A percentile compares a stretch with the other conserved stretches of the same genome.
Conservation (phyloP, 2,113 vertebrate species). For the Gulo gulo region DNA sequence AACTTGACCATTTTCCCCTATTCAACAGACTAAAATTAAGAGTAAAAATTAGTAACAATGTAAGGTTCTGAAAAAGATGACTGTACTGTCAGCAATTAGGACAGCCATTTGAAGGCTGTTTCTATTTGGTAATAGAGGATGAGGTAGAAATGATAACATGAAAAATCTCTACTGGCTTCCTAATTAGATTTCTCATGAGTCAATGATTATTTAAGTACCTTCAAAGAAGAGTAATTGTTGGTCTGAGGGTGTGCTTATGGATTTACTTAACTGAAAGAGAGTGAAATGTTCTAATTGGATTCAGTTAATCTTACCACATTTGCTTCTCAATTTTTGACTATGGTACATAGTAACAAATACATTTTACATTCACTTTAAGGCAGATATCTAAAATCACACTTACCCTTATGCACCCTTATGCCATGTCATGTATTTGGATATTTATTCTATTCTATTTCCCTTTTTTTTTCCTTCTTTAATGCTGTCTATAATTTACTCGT, state of each 20-base stretch:
- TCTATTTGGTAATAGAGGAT: neutral
- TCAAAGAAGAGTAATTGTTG: constrained; percentile 20
- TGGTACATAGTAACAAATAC: neutral
- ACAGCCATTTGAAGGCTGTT: neutral
- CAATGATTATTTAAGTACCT: constrained; percentile 16
- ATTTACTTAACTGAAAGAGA: constrained; percentile 17
- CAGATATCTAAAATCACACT: neutral
- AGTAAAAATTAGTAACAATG: constrained; percentile 25
- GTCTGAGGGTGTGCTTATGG: constrained; percentile 1
- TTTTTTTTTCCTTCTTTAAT: neutral
- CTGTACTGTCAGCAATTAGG: neutral
- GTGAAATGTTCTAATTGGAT: neutral
- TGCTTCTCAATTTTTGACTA: neutral
- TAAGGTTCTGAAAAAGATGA: neutral
- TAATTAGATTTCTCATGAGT: constrained; percentile 25
- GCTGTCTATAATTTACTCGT: neutral
- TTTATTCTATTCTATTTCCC: neutral
- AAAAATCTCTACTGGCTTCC: neutral
- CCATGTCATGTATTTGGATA: neutral
- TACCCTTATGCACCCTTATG: neutral
- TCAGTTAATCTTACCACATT: neutral
- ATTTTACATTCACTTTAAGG: neutral
- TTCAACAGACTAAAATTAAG: neutral
- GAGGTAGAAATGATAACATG: constrained; percentile 12
- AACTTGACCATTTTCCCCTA: neutral